phyloP scores from a whole-genome alignment of 2,888 invertebrate species.

The Eurytoma adleriae region DNA sequence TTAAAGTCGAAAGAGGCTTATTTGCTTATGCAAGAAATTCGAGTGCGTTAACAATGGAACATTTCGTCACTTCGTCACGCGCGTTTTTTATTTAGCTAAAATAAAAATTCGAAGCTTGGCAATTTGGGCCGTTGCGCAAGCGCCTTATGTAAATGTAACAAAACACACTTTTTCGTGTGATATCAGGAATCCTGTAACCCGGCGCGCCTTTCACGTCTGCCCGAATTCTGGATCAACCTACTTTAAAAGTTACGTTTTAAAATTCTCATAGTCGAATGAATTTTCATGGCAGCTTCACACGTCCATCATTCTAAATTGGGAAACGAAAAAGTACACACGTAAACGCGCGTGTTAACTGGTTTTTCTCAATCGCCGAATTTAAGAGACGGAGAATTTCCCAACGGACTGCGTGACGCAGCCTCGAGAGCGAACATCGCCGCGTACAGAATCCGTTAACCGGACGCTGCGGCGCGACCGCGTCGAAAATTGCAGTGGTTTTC shows the following conservation, averaged over 20 bases:
- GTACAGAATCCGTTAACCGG: no score
- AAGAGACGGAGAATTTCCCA: no score
- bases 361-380: no score
- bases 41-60: no score
- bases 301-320: no score
- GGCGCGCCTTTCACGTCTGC: conserved; percentile 28
- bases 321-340: not conserved
- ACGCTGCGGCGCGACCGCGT: no score
- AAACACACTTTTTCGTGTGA: conserved; percentile 7
- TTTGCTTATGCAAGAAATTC: no score
- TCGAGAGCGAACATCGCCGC: no score
- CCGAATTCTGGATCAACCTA: conserved; percentile 7
- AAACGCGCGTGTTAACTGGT: not conserved
- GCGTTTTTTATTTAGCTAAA: not conserved
- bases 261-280: not conserved
- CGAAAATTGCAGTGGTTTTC: no score
- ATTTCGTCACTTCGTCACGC: not conserved
- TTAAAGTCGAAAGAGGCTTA: no score
- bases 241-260: conserved; percentile 13
- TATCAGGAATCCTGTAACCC: conserved; percentile 9
- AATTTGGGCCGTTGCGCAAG: conserved; percentile 29
- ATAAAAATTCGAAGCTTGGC: not conserved
- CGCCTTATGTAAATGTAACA: conserved; percentile 35
- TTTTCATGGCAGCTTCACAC: no score
- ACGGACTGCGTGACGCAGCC: no score